phyloP scores from a whole-genome alignment of 1,140 invertebrate genomes.

The Neodiprion virginianus region DNA sequence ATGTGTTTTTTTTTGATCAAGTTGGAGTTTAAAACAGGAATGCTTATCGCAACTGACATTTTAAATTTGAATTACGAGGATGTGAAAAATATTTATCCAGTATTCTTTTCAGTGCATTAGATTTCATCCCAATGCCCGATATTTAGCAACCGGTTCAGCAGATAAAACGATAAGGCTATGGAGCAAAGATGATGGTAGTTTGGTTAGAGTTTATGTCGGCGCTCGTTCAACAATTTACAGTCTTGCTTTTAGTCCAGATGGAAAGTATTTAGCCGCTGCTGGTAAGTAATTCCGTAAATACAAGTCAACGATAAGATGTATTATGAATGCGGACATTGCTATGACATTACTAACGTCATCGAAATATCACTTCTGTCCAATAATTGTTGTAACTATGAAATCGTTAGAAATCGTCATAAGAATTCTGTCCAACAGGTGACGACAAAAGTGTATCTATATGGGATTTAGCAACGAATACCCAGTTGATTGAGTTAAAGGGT shows the following conservation, averaged over 20 bases:
- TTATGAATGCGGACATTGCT: slow-evolving; percentile 8
- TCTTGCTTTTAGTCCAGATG: slow-evolving; percentile 75
- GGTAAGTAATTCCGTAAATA: slow-evolving; percentile 52
- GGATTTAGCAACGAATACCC: slow-evolving; percentile 70
- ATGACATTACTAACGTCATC: not conserved
- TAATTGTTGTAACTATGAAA: not conserved
- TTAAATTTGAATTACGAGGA: too few relatives aligned
- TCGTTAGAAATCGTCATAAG: not conserved
- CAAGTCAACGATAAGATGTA: not conserved
- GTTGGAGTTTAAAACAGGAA: too few relatives aligned
- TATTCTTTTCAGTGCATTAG: slow-evolving; percentile 68
- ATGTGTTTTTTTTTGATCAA: not conserved
- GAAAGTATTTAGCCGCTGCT: slow-evolving; percentile 72
- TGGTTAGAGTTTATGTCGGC: slow-evolving; percentile 68
- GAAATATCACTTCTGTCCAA: not conserved
- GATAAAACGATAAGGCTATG: slow-evolving; percentile 81
- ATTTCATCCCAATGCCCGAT: slow-evolving; percentile 85
- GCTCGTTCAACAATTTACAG: slow-evolving; percentile 68
- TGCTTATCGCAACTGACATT: too few relatives aligned
- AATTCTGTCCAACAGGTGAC: slow-evolving; percentile 61
- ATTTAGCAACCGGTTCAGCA: slow-evolving; percentile 79
- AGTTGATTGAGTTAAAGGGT: slow-evolving; percentile 69
- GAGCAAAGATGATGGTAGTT: slow-evolving; percentile 69
- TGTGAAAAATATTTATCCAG: too few relatives aligned
- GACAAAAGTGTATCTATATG: slow-evolving; percentile 72